phyloP scores from a whole-genome alignment of 2,888 invertebrate species.

The Trissoscelio sp. region DNA sequence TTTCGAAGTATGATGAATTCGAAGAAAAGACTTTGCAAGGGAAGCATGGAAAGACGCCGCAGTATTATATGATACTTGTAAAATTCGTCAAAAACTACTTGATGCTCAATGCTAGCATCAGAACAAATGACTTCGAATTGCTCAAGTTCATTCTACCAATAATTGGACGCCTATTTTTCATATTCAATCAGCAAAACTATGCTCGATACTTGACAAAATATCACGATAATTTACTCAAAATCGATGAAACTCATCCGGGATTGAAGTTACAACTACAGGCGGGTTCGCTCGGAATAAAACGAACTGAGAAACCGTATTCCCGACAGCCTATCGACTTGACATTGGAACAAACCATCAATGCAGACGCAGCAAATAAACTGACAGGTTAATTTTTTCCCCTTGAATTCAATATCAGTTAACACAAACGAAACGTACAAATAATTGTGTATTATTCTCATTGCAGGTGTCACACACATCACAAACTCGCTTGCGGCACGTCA shows the following conservation, averaged over 20 bases:
- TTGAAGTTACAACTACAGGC: conserved; percentile 71
- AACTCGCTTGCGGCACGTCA: conserved; percentile 36
- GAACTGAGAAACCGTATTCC: conserved; percentile 73
- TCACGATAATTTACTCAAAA: conserved; percentile 74
- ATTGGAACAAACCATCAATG: conserved; percentile 72
- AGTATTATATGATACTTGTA: conserved; percentile 75
- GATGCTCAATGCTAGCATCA: conserved; percentile 73
- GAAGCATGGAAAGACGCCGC: conserved; percentile 75
- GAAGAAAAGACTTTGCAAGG: conserved; percentile 71
- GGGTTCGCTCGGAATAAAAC: conserved; percentile 75
- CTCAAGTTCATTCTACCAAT: conserved; percentile 73
- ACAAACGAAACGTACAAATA: too few relatives aligned
- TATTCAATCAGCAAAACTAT: conserved; percentile 78
- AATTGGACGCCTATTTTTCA: conserved; percentile 77
- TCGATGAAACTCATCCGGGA: conserved; percentile 76
- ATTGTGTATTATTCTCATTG: neutral
- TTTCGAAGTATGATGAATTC: conserved; percentile 68
- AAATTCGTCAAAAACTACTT: conserved; percentile 74
- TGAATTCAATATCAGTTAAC: too few relatives aligned
- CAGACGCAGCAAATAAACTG: too few relatives aligned
- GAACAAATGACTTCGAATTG: conserved; percentile 74
- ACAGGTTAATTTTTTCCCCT: conserved; percentile 29
- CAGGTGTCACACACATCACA: conserved; percentile 20
- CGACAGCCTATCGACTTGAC: conserved; percentile 71
- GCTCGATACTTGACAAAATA: conserved; percentile 76